Percentiles rank a stretch among this genome's conserved stretches.
Evolutionary conservation across 2,113 vertebrate species (phyloP).

Genomic region (Thoracochromis brauschi): DNA sequence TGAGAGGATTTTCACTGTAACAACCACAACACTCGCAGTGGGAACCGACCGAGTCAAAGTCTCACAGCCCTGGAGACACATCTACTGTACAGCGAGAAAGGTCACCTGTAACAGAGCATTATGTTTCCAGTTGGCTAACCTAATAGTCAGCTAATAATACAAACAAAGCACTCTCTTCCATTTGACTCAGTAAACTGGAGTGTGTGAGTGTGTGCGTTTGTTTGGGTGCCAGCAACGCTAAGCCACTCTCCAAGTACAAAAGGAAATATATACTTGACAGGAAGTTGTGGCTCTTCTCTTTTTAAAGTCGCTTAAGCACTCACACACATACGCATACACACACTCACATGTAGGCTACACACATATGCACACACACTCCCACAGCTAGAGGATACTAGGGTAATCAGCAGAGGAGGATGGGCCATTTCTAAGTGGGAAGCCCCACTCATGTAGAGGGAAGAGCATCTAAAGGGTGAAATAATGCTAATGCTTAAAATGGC

Average conservation of each 20-base stretch:
- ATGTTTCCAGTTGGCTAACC: conserved; percentile 11
- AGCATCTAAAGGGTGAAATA: background rate
- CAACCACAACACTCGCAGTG: background rate
- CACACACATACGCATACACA: background rate
- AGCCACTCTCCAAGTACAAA: background rate
- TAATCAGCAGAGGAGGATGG: conserved; percentile 30
- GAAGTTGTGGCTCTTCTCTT: background rate
- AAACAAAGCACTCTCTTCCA: background rate
- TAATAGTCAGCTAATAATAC: background rate
- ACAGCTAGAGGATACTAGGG: conserved; percentile 17
- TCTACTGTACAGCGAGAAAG: conserved; percentile 2
- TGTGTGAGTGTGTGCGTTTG: background rate
- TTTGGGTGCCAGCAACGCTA: background rate
- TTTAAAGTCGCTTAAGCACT: background rate
- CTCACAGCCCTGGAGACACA: background rate
- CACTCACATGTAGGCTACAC: background rate
- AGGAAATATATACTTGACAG: background rate
- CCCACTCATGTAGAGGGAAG: background rate
- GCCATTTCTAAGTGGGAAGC: conserved; percentile 2
- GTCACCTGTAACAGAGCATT: conserved; percentile 26
- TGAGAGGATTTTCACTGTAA: background rate
- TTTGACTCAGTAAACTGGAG: background rate
- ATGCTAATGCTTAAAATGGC: background rate
- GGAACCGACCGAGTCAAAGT: background rate
- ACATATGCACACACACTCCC: background rate